phyloP scores from a whole-genome alignment of 2,113 vertebrate species.

The Mustela lutreola region DNA sequence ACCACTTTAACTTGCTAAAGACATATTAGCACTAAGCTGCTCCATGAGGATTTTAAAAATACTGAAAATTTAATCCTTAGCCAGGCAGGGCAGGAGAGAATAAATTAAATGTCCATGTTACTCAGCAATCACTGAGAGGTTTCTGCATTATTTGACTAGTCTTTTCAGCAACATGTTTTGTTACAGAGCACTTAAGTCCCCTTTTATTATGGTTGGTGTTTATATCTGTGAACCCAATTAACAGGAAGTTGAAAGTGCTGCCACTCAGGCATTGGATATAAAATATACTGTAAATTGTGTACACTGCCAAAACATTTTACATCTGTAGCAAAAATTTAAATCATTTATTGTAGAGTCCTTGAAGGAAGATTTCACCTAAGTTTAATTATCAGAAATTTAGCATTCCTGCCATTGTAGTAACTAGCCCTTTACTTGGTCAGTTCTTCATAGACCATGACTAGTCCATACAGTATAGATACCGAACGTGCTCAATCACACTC shows the following conservation, averaged over 20 bases:
- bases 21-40: neutral
- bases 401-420: neutral
- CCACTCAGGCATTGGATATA: neutral
- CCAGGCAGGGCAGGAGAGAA: neutral
- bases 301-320: neutral
- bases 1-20: constrained; percentile 15
- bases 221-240: neutral
- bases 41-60: neutral
- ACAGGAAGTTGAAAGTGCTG: neutral
- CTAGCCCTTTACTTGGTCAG: neutral
- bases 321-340: neutral
- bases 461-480: neutral
- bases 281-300: neutral
- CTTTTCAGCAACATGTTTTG: constrained; percentile 44
- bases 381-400: neutral
- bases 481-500: neutral
- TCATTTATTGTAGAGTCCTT: neutral
- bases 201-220: neutral
- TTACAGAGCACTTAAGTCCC: neutral
- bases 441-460: neutral
- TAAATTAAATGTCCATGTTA: neutral
- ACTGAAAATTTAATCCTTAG: constrained; percentile 14
- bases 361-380: neutral
- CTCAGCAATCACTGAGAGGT: neutral
- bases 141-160: neutral